Evolutionary conservation across 2,888 invertebrate species (phyloP).

Genomic region (Notocelia uddmanniana): DNA sequence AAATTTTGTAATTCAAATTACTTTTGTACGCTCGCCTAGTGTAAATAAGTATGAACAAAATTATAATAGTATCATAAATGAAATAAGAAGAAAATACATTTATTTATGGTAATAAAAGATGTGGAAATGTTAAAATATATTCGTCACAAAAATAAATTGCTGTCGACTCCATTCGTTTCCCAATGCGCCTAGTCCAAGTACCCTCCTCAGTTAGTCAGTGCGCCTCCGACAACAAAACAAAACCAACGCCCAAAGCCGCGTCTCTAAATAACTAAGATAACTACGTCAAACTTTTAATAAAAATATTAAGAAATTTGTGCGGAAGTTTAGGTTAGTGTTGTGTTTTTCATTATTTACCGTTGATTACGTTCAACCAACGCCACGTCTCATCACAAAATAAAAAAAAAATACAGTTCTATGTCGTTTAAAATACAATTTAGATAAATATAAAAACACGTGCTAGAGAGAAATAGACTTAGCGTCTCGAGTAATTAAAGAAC

Average conservation of each 20-base stretch:
- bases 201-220: constrained; percentile 72
- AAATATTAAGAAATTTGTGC: constrained; percentile 24
- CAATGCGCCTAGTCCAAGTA: constrained; percentile 55
- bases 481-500: constrained; percentile 19
- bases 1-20: too few species aligned
- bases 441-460: background rate
- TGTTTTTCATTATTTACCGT: background rate
- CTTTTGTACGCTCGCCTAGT: too few species aligned
- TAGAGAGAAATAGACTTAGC: constrained; percentile 17
- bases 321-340: constrained; percentile 11
- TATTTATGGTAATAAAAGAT: too few species aligned
- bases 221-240: constrained; percentile 67
- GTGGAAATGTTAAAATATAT: too few species aligned
- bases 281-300: background rate
- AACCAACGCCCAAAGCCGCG: constrained; percentile 59
- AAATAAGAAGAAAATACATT: too few species aligned
- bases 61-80: too few species aligned
- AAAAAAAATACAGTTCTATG: background rate
- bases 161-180: constrained; percentile 48
- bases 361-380: background rate
- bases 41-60: too few species aligned
- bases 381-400: background rate
- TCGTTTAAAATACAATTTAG: too few species aligned
- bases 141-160: background rate
- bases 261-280: constrained; percentile 40